phyloP scores from a whole-genome alignment of 2,888 invertebrate genomes.

The Hypena proboscidalis region DNA sequence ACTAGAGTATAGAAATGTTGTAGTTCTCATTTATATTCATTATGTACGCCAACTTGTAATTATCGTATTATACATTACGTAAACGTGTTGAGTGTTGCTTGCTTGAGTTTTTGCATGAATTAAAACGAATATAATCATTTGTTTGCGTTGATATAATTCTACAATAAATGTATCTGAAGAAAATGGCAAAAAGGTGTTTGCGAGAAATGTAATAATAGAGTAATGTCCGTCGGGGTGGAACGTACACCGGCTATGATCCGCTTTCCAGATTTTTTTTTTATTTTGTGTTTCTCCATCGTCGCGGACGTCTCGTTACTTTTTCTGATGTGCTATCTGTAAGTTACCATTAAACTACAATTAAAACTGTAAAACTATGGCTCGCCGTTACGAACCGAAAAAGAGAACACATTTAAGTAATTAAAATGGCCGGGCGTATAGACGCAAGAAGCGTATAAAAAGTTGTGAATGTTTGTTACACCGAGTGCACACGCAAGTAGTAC shows the following conservation, averaged over 20 bases:
- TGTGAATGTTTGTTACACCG: constrained; percentile 41
- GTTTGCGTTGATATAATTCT: constrained; percentile 33
- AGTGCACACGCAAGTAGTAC: constrained; percentile 32
- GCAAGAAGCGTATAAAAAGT: constrained; percentile 55
- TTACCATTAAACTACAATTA: constrained; percentile 49
- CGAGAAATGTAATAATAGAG: constrained; percentile 4
- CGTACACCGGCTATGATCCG: constrained; percentile 19
- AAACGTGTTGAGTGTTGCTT: constrained; percentile 49
- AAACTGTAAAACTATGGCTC: constrained; percentile 55
- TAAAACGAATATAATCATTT: constrained; percentile 42
- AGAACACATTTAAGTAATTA: constrained; percentile 61
- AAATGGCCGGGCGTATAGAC: constrained; percentile 45
- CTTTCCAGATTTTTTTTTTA: constrained; percentile 25
- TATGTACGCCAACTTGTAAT: constrained; percentile 56
- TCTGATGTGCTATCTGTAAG: constrained; percentile 42
- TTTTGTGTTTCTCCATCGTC: constrained; percentile 28
- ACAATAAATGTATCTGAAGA: constrained; percentile 13
- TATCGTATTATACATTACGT: constrained; percentile 60
- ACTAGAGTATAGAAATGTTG: constrained; percentile 21
- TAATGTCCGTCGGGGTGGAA: constrained; percentile 31
- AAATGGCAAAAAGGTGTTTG: constrained; percentile 6
- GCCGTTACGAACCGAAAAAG: constrained; percentile 66
- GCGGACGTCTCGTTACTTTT: constrained; percentile 32
- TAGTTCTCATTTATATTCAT: constrained; percentile 60
- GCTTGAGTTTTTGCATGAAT: constrained; percentile 53